Evolutionary conservation across 2,888 invertebrate genomes (phyloP), one percentile per base, ranked within the genome.

Genomic region (Lysandra bellargus): DNA sequence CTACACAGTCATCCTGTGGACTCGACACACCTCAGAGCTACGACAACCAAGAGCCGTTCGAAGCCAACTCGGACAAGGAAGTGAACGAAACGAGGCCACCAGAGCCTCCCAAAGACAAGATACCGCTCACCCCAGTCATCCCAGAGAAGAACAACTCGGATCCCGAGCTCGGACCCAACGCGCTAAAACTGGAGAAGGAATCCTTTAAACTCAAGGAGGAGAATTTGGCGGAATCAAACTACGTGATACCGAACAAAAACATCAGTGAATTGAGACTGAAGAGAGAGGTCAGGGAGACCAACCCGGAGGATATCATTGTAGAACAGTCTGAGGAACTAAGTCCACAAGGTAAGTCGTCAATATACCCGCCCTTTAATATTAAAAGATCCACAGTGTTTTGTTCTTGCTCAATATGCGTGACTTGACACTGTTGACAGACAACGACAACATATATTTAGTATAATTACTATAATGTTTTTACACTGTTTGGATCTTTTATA

Each of bases 41-140:
- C 82, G 94, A 95, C 61, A 92, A 88, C 79, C 93, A 91, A 81
- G 93, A 92, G 78, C 89, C 92, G 0, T 75, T 92, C 73, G 93
- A 94, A 0, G 78, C 85, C 0, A 92, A 89, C 83, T 85, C 90
- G 0, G 92, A 93, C 4, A 93, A 93, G 79, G 93, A 92, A 78
- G 78, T 87, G 0, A 94, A 94, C 79, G 93, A 93, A 1, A 92
- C 92, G 0, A 84, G 88, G 4, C 88, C 90, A 0, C 78, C 89
- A 14, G 92, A 93, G 72, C 87, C 88, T 6, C 82, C 86, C 0
- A 87, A 87, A n/a, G 91, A 92, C 33, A 90, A 92, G 80, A 83
- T 86, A 1, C 91, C 89, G 0, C 86, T 81, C 64, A 91, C 89
- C 0, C 93, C 91, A 0, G 86, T 86, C 0, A 88, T 86, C 23